Evolutionary conservation across 2,797 vertebrate genomes (phyloP), one percentile per base, ranked within the genome.

Genomic region (Notolepis coatsorum): DNA sequence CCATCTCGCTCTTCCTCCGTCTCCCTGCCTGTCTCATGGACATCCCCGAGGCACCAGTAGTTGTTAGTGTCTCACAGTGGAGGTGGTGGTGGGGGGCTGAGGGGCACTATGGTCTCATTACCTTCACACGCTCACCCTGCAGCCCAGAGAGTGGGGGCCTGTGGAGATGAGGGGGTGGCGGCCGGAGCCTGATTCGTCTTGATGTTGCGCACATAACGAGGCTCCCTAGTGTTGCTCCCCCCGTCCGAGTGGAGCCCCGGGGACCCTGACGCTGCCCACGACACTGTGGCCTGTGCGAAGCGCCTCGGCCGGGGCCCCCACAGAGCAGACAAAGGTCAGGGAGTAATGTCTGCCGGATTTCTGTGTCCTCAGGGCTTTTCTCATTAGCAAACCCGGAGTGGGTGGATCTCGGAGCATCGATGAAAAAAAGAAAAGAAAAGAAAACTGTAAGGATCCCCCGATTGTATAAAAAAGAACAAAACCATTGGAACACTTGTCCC

Each of bases 171-270:
- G 70, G 79, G n/a, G 75, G 77, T 69, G 83, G 81, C 27, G 75
- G 68, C 48, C 45, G 60, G 86, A 90, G 81, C 48, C 68, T 90
- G 89, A 90, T 91, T 88, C 66, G 81, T 90, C 88, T 81, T 88
- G 89, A 91, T 89, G 86, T 82, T 80, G 70, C 77, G 72, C 77
- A 81, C 75, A 89, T 89, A 88, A 89, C 84, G 73, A 89, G 83
- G 85, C 79, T 81, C 76, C 79, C 77, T 68, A 73, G 80, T 85
- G 83, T 84, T 79, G 68, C 66, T 83, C 73, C 77, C 41, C 47
- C 38, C 71, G 81, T 80, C 51, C 20, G 28, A 77, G 81, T 65
- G 6, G 46, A 25, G 74, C 84, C 84, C 63, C 18, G 53, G 75
- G 82, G 75, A 77, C 61, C 58, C 82, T 72, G 72, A 78, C 73